phyloP scores from a whole-genome alignment of 1,140 invertebrate species.

The Drosophila orosa region DNA sequence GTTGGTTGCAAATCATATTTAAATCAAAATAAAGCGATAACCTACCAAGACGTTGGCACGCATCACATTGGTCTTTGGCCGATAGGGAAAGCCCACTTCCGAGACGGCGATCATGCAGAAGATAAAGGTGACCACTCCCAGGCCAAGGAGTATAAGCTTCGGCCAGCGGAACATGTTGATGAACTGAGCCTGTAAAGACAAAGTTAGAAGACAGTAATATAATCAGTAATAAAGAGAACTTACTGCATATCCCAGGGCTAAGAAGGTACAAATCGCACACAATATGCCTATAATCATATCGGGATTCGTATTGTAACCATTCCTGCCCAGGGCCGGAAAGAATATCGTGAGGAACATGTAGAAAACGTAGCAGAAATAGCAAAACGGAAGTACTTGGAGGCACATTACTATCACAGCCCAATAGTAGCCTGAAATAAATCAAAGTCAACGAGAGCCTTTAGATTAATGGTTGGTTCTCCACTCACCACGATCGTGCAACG shows the following conservation, averaged over 20 bases:
- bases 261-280: conserved; percentile 83
- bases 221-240: background rate
- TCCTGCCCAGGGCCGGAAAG: conserved; percentile 88
- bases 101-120: conserved; percentile 86
- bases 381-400: conserved; percentile 76
- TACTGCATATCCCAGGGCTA: conserved; percentile 71
- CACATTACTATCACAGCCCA: conserved; percentile 86
- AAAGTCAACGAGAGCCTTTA: background rate
- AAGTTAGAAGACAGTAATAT: rapidly evolving
- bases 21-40: background rate
- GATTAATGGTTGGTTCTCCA: background rate
- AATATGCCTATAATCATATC: conserved; percentile 86
- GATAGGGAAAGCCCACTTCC: conserved; percentile 91
- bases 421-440: conserved; percentile 83
- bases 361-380: conserved; percentile 87
- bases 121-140: conserved; percentile 80
- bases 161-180: conserved; percentile 74
- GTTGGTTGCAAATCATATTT: background rate
- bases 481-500: conserved; percentile 72
- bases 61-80: conserved; percentile 88
- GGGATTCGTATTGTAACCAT: conserved; percentile 86
- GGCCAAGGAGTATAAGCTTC: conserved; percentile 45
- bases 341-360: conserved; percentile 88
- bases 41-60: conserved; percentile 88
- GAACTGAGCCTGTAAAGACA: conserved; percentile 51